Conservation (phyloP, 2,888 invertebrate species). For the Temnothorax ravouxi region DNA sequence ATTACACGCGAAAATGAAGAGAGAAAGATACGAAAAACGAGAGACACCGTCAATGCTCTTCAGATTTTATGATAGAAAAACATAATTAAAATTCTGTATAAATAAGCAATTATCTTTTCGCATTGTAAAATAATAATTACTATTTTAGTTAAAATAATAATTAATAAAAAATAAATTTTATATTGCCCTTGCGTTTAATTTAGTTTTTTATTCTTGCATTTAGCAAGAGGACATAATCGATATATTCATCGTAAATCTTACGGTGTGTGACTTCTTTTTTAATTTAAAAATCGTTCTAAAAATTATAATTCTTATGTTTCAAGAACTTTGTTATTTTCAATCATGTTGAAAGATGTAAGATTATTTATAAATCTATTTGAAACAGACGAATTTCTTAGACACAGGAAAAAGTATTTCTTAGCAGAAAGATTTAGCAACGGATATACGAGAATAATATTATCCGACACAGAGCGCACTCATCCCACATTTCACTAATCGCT, state of each 20-base stretch:
- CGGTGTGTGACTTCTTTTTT: neutral
- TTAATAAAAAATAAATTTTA: neutral
- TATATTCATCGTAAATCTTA: neutral
- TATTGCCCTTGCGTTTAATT: neutral
- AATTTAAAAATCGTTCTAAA: neutral
- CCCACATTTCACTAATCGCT: constrained; percentile 29
- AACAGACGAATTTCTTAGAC: neutral
- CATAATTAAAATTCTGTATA: constrained; percentile 37
- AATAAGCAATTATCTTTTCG: constrained; percentile 9
- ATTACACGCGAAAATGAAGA: constrained; percentile 26
- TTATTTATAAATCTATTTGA: neutral
- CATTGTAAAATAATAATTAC: constrained; percentile 9
- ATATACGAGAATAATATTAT: constrained; percentile 34
- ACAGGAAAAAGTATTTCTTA: neutral
- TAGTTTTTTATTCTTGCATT: neutral
- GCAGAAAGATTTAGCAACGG: constrained; percentile 17
- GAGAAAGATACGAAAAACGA: constrained; percentile 1
- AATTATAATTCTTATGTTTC: neutral
- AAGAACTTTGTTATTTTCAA: neutral
- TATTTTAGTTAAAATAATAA: neutral
- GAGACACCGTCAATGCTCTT: neutral
- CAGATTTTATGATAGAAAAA: constrained; percentile 49
- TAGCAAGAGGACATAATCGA: neutral
- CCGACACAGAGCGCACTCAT: constrained; percentile 17
- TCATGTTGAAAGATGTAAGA: neutral